Percentiles rank a stretch among this genome's conserved stretches.
Evolutionary conservation across 2,113 vertebrate species (phyloP).

Genomic region (Eonycteris spelaea): DNA sequence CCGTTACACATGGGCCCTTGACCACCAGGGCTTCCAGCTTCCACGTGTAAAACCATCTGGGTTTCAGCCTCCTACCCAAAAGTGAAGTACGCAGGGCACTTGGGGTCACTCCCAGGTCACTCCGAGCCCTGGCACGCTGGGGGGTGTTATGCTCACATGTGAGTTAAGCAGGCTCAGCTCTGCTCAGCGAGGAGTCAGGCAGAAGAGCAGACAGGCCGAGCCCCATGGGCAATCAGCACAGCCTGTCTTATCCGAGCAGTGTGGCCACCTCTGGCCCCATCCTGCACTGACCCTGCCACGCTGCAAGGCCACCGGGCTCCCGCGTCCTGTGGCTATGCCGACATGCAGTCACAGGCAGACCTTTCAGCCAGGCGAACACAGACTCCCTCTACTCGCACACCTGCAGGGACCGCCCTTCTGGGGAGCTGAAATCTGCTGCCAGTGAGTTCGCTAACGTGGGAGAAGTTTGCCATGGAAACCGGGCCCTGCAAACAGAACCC

Average conservation of each 20-base stretch:
- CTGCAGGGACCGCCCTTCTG: not conserved
- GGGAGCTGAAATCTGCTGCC: not conserved
- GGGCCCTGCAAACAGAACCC: not conserved
- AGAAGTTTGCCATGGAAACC: not conserved
- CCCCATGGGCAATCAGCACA: not conserved
- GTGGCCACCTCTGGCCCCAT: not conserved
- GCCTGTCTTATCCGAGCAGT: accelerated
- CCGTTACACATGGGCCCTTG: not conserved
- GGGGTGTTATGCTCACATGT: not conserved
- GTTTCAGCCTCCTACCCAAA: not conserved
- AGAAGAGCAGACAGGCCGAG: not conserved
- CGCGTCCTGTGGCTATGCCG: not conserved
- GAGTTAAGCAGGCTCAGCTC: not conserved
- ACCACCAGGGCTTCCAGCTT: not conserved
- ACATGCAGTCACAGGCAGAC: accelerated
- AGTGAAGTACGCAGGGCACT: not conserved
- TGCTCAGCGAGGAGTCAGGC: not conserved
- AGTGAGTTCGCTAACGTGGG: not conserved
- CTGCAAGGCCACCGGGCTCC: not conserved
- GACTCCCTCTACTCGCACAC: not conserved
- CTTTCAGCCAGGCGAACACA: not conserved
- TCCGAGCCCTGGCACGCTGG: not conserved
- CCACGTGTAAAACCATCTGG: not conserved
- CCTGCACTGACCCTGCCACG: not conserved
- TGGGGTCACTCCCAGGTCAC: accelerated